phyloP scores from a whole-genome alignment of 2,797 vertebrate species.

The Pipistrellus pygmaeus region DNA sequence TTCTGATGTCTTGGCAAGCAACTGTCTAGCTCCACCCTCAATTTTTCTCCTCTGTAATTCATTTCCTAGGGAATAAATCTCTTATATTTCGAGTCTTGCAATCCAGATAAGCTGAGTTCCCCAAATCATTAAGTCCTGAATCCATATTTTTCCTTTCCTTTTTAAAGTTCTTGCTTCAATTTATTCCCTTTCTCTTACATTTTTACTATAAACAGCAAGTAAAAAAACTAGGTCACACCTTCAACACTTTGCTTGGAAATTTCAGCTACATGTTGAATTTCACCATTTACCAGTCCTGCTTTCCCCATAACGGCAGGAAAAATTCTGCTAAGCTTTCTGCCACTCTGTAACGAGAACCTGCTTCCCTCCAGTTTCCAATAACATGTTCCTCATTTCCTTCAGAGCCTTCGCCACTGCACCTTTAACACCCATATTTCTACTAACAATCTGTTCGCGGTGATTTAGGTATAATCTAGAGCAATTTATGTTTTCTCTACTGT shows the following conservation, averaged over 20 bases:
- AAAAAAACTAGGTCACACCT: constrained; percentile 18
- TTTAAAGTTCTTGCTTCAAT: neutral
- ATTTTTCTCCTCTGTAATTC: neutral
- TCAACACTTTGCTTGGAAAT: neutral
- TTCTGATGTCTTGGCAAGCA: neutral
- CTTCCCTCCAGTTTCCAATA: neutral
- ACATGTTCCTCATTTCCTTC: neutral
- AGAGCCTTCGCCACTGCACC: neutral
- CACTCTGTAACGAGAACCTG: neutral
- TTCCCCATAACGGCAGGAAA: neutral
- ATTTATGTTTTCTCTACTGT: neutral
- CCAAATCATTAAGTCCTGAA: neutral
- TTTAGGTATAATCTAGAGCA: neutral
- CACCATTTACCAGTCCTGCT: neutral
- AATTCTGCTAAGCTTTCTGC: constrained; percentile 13
- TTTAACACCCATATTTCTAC: constrained; percentile 6
- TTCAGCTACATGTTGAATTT: neutral
- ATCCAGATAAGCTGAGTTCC: neutral
- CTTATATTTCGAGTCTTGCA: neutral
- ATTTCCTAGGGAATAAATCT: neutral
- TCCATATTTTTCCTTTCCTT: neutral
- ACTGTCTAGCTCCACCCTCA: neutral
- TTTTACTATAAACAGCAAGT: neutral
- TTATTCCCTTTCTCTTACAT: constrained; percentile 1
- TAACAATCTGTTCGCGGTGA: neutral